These are phyloP conservation scores for Engystomops pustulosus DNA, from an alignment of 2,113 vertebrate genomes.

Conservation along the genomic window DNA sequence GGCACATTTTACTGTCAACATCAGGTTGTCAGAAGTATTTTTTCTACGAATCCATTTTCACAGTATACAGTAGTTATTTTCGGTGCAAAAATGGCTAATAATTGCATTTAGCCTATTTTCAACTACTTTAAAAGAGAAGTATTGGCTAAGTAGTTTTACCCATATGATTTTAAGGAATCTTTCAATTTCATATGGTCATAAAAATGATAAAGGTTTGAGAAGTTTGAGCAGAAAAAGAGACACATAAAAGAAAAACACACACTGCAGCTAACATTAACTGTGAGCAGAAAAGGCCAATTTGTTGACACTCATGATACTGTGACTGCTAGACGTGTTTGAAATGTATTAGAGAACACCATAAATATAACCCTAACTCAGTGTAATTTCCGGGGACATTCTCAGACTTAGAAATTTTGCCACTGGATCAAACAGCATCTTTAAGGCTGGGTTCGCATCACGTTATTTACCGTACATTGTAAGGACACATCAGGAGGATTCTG, in stretches of 20 bases:
- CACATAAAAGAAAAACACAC: neutral
- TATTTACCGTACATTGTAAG: no score
- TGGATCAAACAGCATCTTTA: neutral
- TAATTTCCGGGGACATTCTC: neutral
- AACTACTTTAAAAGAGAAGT: neutral
- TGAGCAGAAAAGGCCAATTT: neutral
- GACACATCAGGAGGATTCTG: no score
- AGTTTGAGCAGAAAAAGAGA: neutral
- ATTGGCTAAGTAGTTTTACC: neutral
- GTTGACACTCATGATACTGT: neutral
- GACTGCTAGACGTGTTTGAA: neutral
- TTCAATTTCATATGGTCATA: constrained; percentile 8
- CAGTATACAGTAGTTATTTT: neutral
- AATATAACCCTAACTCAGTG: neutral
- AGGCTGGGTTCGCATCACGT: no score
- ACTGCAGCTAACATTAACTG: neutral
- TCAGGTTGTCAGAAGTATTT: neutral
- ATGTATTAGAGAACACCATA: neutral
- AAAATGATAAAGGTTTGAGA: constrained; percentile 15
- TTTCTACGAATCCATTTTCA: neutral
- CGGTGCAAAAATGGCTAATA: neutral
- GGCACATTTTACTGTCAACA: constrained; percentile 2
- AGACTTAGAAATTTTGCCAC: neutral
- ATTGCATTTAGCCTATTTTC: constrained; percentile 7
- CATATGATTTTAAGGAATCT: constrained; percentile 33